Base-by-base conservation (phyloP, 35 echinoderm and acorn worm genomes). In the Ophioderma brevispina region DNA sequence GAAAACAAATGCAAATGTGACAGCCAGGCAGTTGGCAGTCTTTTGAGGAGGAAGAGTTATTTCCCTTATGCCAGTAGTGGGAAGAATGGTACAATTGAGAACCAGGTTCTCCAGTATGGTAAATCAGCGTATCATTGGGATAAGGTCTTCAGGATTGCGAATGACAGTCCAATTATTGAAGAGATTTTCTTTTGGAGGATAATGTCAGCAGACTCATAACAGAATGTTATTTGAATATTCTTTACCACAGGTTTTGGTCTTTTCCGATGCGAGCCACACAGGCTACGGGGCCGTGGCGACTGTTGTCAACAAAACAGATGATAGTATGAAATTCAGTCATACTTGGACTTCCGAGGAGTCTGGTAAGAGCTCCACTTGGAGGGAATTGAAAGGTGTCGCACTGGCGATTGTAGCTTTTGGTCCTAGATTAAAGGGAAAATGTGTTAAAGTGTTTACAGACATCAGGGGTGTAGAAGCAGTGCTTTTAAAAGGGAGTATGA, bases 401-500 rank as follows among this genome's bases (percentile, higher is more conserved):
- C 28, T 70, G 59, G 59, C 59, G 4, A 2, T 70, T 3, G 10
- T 25, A 70, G 59, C 59, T 13, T 70, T 70, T 70, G 10, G 17
- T 70, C 59, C 59, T 30, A 70, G n/a, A 13, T 30, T 70, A 30
- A 70, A 30, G 2, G 28, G 28, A 25, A 70, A 70, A 70, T 70
- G 59, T 70, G 59, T 70, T 25, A 70, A 70, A 70, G 59, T 70
- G 59, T 70, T 70, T 70, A 13, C 28, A 2, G 59, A 70, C 28
- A 70, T 15, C n/a, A 8, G n/a, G n/a, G 59, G 59, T 13, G 59
- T 70, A 4, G 15, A 25, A 4, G 5, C 59, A 25, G 23, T 70
- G 19, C 5, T 75, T 32, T 76, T 31, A 36, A 76, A 87, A 39
- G 70, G 85, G 3, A 76, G 85, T 75, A 70, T 70, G 59, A 70